Evolutionary conservation across 2,113 vertebrate species (phyloP), one percentile per base, ranked within the genome.

Genomic region (Tetraodon nigroviridis): DNA sequence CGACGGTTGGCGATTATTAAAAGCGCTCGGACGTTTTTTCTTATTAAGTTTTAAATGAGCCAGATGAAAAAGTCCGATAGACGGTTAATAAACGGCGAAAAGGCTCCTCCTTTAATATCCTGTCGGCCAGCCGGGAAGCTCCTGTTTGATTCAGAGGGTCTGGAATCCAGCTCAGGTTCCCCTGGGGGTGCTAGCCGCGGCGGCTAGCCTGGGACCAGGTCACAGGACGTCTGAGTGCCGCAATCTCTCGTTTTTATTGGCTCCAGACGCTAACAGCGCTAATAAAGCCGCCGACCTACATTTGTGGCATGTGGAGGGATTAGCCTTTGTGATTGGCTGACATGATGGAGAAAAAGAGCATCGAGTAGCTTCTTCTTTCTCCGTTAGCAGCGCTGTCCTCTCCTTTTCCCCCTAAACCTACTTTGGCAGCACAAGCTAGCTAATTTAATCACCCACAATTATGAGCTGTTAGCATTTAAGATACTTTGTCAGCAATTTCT

Each of bases 401-500:
- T 16, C 55, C 8, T n/a, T 5, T 18, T 48, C 11, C 8, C 8
- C 46, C n/a, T 19, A 7, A 19, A 19, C 46, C 8, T 18, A 48
- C 15, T 44, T 41, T 41, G 40, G 13, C 14, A 3, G 17, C 15
- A 79, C 53, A 71, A 60, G 61, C 51, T 42, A 27, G 29, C 40
- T 15, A 64, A 76, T 71, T 67, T 18, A 76, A 82, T 82, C 60
- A 63, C n/a, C 27, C 22, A 55, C 62, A 41, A 58, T 77, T 77
- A 69, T 49, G 41, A 69, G 51, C 18, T 20, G 76, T 85, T 81
- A 76, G 81, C 84, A 76, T 83, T 81, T 65, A 44, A 83, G 53
- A 1, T 2, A 11, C 32, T 37, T 37, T 37, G 32, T 20, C 0
- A 1, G 60, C 7, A 5, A 16, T 76, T 72, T 56, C 51, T 59